Conservation (phyloP, 2,888 invertebrate genomes). For the Dryadula phaetusa region DNA sequence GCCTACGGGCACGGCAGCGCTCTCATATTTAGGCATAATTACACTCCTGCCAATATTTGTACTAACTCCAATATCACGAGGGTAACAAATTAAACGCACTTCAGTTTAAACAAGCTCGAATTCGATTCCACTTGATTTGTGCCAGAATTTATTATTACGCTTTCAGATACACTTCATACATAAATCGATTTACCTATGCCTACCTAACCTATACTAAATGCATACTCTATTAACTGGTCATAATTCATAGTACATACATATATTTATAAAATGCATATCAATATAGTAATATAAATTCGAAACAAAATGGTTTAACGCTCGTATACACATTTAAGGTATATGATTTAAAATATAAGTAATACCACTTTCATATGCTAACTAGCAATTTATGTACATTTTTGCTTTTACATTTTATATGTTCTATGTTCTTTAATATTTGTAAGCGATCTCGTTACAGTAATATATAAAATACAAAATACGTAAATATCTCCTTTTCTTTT, state of each 20-base stretch:
- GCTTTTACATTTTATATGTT: no score
- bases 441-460: no score
- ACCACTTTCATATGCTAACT: background rate
- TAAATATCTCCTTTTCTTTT: no score
- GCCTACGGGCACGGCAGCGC: slow-evolving; percentile 35
- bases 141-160: slow-evolving; percentile 34
- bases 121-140: slow-evolving; percentile 52
- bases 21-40: slow-evolving; percentile 42
- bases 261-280: no score
- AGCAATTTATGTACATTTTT: no score
- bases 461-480: no score
- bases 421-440: background rate
- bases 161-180: slow-evolving; percentile 10
- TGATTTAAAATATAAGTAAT: no score
- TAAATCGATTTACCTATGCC: background rate
- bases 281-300: no score
- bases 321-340: background rate
- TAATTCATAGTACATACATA: background rate
- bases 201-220: no score
- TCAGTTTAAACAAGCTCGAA: slow-evolving; percentile 51
- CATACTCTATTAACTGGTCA: background rate
- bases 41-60: slow-evolving; percentile 40
- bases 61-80: slow-evolving; percentile 42
- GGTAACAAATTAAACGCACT: slow-evolving; percentile 53
- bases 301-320: background rate